These are phyloP conservation scores for Cryptocheilus praepositus DNA, from an alignment of 2,888 invertebrate species.

Conservation along the genomic window DNA sequence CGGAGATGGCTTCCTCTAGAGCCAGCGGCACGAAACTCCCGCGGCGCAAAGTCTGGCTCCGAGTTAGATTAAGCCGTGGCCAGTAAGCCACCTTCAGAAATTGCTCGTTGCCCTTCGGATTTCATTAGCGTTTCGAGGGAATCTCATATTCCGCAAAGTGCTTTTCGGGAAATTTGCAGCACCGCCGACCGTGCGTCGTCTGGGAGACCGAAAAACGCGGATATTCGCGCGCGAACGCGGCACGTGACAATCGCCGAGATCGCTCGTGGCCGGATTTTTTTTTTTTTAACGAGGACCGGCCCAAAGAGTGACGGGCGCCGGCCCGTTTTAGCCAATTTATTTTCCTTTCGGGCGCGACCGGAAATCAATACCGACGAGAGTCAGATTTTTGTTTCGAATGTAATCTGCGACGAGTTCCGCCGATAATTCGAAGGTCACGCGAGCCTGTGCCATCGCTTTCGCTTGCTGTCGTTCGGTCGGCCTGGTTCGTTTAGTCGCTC, in stretches of 20 bases:
- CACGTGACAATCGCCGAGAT: too few species aligned
- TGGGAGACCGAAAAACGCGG: too few species aligned
- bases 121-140: conserved; percentile 69
- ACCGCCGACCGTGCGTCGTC: conserved; percentile 11
- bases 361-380: conserved; percentile 1
- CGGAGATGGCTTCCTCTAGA: conserved; percentile 65
- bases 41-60: conserved; percentile 65
- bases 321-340: conserved; percentile 12
- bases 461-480: conserved; percentile 49
- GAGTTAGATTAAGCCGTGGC: conserved; percentile 71
- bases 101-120: conserved; percentile 70
- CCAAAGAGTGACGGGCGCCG: neutral
- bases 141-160: conserved; percentile 65
- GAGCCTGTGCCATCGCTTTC: conserved; percentile 23
- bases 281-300: too few species aligned
- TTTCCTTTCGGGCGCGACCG: conserved; percentile 11
- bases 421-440: conserved; percentile 9
- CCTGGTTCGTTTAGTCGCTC: conserved; percentile 43
- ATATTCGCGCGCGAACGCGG: too few species aligned
- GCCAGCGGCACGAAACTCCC: conserved; percentile 62
- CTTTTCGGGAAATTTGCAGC: conserved; percentile 58
- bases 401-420: neutral
- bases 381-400: too few species aligned
- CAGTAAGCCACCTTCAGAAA: conserved; percentile 71
- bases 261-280: too few species aligned